These are phyloP conservation scores for Microtus ochrogaster DNA, from an alignment of 2,113 vertebrate species.

Conservation along the genomic window DNA sequence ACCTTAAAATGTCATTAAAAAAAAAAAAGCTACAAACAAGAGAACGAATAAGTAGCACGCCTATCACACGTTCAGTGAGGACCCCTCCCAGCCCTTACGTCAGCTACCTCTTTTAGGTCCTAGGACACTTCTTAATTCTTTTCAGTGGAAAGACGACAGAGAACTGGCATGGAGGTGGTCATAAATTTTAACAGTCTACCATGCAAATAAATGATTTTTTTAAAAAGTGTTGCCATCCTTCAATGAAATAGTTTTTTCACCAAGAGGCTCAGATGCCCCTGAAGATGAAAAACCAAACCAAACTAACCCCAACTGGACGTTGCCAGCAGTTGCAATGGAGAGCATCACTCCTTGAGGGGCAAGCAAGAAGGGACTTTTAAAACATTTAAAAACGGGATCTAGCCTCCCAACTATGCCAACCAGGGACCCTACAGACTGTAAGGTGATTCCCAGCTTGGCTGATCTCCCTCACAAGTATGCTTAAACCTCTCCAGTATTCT, in stretches of 20 bases:
- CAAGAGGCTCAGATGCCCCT: constrained; percentile 52
- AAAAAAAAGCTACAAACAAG: constrained; percentile 88
- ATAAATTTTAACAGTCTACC: constrained; percentile 85
- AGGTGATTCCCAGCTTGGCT: not conserved
- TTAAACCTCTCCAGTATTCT: too few species aligned
- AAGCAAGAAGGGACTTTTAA: constrained; percentile 33
- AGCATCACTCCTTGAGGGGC: constrained; percentile 59
- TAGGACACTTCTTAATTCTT: constrained; percentile 60
- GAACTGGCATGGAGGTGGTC: constrained; percentile 81
- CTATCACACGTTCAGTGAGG: constrained; percentile 85
- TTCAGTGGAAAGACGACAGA: constrained; percentile 85
- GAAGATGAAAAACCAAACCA: not conserved
- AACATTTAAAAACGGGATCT: constrained; percentile 69
- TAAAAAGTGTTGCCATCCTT: constrained; percentile 39
- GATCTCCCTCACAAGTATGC: not conserved
- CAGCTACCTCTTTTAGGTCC: constrained; percentile 80
- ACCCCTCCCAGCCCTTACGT: constrained; percentile 79
- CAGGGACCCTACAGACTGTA: not conserved
- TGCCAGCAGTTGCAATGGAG: constrained; percentile 73
- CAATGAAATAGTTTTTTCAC: constrained; percentile 63
- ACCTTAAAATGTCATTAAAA: constrained; percentile 87
- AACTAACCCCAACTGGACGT: constrained; percentile 52
- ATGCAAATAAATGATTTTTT: constrained; percentile 85
- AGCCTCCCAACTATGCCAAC: not conserved
- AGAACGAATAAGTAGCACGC: constrained; percentile 89